phyloP scores from a whole-genome alignment of 1,140 invertebrate species.

The Globodera rostochiensis region DNA sequence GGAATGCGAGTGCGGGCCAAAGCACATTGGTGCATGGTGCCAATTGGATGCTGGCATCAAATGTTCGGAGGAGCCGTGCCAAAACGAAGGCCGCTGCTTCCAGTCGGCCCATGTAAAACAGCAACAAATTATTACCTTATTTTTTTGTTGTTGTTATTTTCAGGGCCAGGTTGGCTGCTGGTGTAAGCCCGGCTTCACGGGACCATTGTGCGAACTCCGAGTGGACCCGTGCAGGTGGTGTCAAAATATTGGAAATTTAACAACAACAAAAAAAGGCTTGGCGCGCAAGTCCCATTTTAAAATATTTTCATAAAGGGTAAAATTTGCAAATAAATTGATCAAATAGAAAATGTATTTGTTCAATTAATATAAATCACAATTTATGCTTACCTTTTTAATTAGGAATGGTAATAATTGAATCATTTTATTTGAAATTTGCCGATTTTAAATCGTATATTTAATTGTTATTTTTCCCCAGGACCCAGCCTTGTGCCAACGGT shows the following conservation, averaged over 20 bases:
- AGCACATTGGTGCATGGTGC: slow-evolving; percentile 12
- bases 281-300: too few species aligned
- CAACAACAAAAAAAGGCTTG: too few species aligned
- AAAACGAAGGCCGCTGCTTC: slow-evolving; percentile 42
- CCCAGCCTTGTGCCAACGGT: slow-evolving; percentile 48
- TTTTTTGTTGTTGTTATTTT: slow-evolving; percentile 17
- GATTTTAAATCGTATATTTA: too few species aligned
- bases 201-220: slow-evolving; percentile 44
- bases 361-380: neutral
- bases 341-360: neutral
- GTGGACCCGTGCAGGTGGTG: slow-evolving; percentile 17
- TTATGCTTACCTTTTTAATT: too few species aligned
- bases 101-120: slow-evolving; percentile 30
- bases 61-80: slow-evolving; percentile 47
- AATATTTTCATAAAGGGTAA: too few species aligned
- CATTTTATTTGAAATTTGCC: too few species aligned
- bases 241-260: neutral
- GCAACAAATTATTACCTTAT: neutral
- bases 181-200: slow-evolving; percentile 40
- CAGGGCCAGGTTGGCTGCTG: slow-evolving; percentile 35
- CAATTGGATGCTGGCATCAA: slow-evolving; percentile 31
- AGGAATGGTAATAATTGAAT: too few species aligned
- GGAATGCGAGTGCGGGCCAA: slow-evolving; percentile 16
- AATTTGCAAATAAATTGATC: too few species aligned
- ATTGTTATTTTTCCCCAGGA: neutral